Base-by-base conservation (phyloP, 30 jellyfish, hydroid and myxozoan species). In the Pseudorhiza aurosa region DNA sequence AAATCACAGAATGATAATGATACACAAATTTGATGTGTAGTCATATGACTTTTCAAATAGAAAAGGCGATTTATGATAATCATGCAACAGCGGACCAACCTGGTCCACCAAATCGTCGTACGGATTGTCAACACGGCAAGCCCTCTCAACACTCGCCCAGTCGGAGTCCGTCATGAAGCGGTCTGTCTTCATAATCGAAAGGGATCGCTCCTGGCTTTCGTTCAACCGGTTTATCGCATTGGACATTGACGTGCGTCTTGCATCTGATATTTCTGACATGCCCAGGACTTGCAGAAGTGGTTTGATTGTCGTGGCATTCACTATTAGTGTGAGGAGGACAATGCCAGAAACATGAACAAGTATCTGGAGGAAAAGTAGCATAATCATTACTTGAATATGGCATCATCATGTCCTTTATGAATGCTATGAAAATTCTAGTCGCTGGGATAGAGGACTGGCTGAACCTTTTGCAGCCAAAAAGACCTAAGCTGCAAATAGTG, bases 141-240 rank as follows among this genome's bases (percentile, higher is more conserved):
- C 83, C 64, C 53, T 59, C 25, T 85, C 96, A 12, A 95, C 98
- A 15, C 59, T 64, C 65, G 49, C 46, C 98, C 98, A 91, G 65
- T 91, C 98, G 33, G 98, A 91, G 65, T 91, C 98, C 22, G 98
- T 93, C 80, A 91, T 65, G 69, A 91, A 91, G 17, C 98, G 72
- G 60, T 91, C 98, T 10, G 98, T 91, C 56, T 91, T 91, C 95
- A 91, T 76, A 17, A 80, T 75, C 40, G 95, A 75, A 74, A 91
- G 47, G 46, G 98, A 77, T 43, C 87, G 91, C 28, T 83, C 95
- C 26, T 82, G 90, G 32, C 83, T 74, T 25, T 91, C 89, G 53
- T 84, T 72, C 64, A 91, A 47, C 28, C 82, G 94, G 29, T 71
- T 77, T 40, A 91, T 85, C 8, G 98, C 98, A 63, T 91, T 91